Percentiles rank a stretch among this genome's conserved stretches.
phyloP scores from a whole-genome alignment of 2,797 vertebrate species.

The Siniperca obscura region DNA sequence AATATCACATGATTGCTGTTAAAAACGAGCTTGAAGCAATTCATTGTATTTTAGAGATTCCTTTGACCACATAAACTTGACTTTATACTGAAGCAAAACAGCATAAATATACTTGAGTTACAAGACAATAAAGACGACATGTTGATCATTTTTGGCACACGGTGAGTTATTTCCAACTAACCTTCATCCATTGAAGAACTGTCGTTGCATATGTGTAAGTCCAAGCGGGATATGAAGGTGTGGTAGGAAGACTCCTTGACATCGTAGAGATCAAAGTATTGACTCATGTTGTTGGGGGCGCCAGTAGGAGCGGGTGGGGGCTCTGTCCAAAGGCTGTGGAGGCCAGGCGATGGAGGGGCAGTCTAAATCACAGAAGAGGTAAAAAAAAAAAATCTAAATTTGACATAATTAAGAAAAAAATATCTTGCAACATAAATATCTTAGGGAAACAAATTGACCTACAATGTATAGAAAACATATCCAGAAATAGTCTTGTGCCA shows the following conservation, averaged over 20 bases:
- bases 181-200: conserved; percentile 90
- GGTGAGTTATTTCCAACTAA: conserved; percentile 59
- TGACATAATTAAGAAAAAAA: not conserved
- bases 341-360: conserved; percentile 89
- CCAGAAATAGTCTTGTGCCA: not conserved
- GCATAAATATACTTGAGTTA: not conserved
- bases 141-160: not conserved
- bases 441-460: not conserved
- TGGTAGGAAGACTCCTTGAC: conserved; percentile 98
- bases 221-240: conserved; percentile 95
- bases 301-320: conserved; percentile 79
- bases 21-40: not conserved
- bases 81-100: not conserved
- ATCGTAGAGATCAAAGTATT: conserved; percentile 94
- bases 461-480: not conserved
- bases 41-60: not conserved
- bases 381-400: not conserved
- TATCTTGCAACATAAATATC: not conserved
- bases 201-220: conserved; percentile 97
- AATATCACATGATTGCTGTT: conserved; percentile 51
- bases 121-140: not conserved
- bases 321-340: conserved; percentile 90
- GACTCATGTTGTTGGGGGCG: conserved; percentile 87
- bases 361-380: conserved; percentile 78
- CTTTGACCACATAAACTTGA: not conserved